A percentile compares a stretch with the other conserved stretches of the same genome.
These are phyloP conservation scores for Pinctada fucata DNA, from an alignment of 2,888 invertebrate genomes.

Conservation along the genomic window DNA sequence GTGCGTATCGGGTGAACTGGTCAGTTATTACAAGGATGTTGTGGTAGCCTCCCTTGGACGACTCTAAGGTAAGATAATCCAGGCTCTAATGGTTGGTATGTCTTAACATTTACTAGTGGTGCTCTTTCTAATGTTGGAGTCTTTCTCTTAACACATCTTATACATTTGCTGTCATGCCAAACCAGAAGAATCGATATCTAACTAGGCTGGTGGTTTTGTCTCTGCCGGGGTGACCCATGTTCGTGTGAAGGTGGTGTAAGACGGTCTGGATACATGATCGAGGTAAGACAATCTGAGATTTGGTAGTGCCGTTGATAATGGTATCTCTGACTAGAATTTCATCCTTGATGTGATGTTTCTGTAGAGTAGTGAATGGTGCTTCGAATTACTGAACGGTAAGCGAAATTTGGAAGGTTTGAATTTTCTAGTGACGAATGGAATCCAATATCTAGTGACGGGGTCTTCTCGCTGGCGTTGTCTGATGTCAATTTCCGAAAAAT, in stretches of 20 bases:
- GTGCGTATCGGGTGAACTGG: not conserved
- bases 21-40: not conserved
- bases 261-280: not conserved
- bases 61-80: slow-evolving; percentile 1
- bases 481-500: slow-evolving; percentile 1
- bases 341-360: not conserved
- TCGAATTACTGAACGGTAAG: not conserved
- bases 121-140: slow-evolving; percentile 1
- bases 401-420: not conserved
- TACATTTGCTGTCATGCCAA: not conserved
- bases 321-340: not conserved
- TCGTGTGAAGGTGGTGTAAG: not conserved
- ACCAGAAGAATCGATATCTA: not conserved
- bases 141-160: not conserved
- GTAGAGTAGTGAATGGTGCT: not conserved
- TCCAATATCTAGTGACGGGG: not conserved
- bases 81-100: not conserved
- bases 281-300: not conserved
- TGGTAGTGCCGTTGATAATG: not conserved
- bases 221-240: slow-evolving; percentile 3
- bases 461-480: not conserved
- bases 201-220: not conserved
- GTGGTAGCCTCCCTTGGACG: not conserved
- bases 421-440: not conserved
- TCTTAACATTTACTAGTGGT: not conserved